Evolutionary conservation across 2,888 invertebrate genomes (phyloP).

Genomic region (Hylaea fasciaria): DNA sequence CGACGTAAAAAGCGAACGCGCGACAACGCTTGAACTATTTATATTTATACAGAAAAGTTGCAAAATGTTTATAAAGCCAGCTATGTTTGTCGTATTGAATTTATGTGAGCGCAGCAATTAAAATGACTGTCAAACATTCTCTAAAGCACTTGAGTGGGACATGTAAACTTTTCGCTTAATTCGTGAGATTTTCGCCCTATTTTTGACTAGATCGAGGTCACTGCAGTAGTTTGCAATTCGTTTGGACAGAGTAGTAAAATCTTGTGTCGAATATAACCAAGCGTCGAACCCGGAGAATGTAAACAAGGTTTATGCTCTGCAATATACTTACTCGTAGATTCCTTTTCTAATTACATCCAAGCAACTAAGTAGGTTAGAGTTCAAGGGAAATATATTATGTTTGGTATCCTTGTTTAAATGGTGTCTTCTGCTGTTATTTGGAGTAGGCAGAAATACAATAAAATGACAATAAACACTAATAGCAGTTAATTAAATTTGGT

Average conservation of each 20-base stretch:
- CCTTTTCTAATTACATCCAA: conserved; percentile 29
- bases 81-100: conserved; percentile 37
- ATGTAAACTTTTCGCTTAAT: conserved; percentile 36
- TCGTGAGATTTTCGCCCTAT: conserved; percentile 27
- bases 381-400: conserved; percentile 7
- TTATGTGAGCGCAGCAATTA: conserved; percentile 35
- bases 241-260: conserved; percentile 32
- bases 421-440: background rate
- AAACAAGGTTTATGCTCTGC: conserved; percentile 29
- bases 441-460: too few relatives aligned
- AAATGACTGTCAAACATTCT: conserved; percentile 41
- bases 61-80: conserved; percentile 30
- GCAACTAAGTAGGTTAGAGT: conserved; percentile 21
- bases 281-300: conserved; percentile 23
- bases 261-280: conserved; percentile 27
- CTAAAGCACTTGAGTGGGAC: conserved; percentile 35
- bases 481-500: too few relatives aligned
- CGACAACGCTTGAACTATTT: background rate
- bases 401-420: conserved; percentile 15
- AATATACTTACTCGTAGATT: conserved; percentile 21
- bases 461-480: too few relatives aligned
- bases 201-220: conserved; percentile 28
- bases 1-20: conserved; percentile 3
- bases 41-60: conserved; percentile 25
- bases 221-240: conserved; percentile 28